phyloP scores from a whole-genome alignment of 1,140 invertebrate species.

The Philopotamus ludificatus region DNA sequence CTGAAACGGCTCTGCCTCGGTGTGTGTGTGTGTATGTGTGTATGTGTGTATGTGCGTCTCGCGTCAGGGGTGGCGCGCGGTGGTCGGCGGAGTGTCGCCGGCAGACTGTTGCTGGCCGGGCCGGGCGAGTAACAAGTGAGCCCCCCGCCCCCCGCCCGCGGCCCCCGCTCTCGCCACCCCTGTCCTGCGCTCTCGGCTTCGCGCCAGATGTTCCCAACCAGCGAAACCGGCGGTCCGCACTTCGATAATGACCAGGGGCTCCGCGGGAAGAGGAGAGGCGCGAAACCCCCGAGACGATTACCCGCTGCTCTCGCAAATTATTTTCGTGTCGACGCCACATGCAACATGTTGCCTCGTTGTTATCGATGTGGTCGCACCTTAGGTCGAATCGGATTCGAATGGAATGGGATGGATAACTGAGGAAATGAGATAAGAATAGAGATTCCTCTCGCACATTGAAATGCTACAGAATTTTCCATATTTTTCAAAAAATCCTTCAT shows the following conservation, averaged over 20 bases:
- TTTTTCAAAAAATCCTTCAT: too few relatives aligned
- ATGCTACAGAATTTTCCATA: too few relatives aligned
- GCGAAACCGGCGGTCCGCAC: not conserved
- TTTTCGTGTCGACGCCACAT: not conserved
- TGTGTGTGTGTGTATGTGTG: not conserved
- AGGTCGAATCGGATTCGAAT: too few relatives aligned
- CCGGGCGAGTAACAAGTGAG: slow-evolving; percentile 27
- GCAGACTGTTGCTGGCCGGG: slow-evolving; percentile 29
- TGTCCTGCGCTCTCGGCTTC: slow-evolving; percentile 6
- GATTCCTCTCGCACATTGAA: too few relatives aligned
- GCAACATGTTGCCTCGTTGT: too few relatives aligned
- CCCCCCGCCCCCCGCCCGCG: slow-evolving; percentile 14
- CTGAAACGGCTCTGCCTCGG: not conserved
- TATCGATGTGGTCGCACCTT: too few relatives aligned
- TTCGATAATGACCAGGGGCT: not conserved
- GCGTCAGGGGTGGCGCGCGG: slow-evolving; percentile 15
- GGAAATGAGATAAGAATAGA: too few relatives aligned
- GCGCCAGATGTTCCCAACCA: not conserved
- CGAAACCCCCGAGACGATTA: too few relatives aligned
- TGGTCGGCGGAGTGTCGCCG: slow-evolving; percentile 21
- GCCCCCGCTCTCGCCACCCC: not conserved
- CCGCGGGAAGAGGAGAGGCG: too few relatives aligned
- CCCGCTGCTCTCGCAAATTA: not conserved
- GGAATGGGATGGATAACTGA: too few relatives aligned
- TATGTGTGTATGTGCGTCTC: slow-evolving; percentile 9